Evolutionary conservation across 1,140 invertebrate genomes (phyloP).

Genomic region (Tribolium castaneum): DNA sequence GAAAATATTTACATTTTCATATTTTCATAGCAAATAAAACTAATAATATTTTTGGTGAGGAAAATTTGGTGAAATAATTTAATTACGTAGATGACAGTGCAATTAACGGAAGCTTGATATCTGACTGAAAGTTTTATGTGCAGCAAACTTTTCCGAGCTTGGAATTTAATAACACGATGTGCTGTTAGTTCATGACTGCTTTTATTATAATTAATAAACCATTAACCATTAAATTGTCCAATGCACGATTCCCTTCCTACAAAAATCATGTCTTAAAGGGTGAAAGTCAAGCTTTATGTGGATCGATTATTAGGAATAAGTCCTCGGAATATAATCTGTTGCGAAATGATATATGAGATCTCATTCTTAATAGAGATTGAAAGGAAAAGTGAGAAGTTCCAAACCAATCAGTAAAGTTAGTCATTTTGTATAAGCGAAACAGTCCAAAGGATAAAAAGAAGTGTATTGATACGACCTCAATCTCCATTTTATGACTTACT

Average conservation of each 20-base stretch:
- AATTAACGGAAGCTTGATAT: neutral
- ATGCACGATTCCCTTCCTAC: no score
- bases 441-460: neutral
- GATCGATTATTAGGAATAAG: no score
- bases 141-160: neutral
- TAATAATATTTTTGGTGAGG: no score
- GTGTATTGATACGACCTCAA: neutral
- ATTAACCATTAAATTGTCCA: no score
- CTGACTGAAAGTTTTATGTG: neutral
- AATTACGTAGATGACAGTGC: neutral
- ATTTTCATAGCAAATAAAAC: no score
- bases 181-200: no score
- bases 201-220: no score
- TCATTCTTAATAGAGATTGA: neutral
- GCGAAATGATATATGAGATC: neutral
- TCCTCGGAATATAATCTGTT: neutral
- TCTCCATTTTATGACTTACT: neutral
- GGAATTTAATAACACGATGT: neutral
- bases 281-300: no score
- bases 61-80: neutral
- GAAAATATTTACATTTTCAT: no score
- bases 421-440: neutral
- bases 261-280: no score
- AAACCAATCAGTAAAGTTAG: neutral
- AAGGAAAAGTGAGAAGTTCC: neutral